A percentile compares a stretch with the other conserved stretches of the same genome.
phyloP scores from a whole-genome alignment of 1,140 invertebrate genomes.

The Drosophila micromelanica region DNA sequence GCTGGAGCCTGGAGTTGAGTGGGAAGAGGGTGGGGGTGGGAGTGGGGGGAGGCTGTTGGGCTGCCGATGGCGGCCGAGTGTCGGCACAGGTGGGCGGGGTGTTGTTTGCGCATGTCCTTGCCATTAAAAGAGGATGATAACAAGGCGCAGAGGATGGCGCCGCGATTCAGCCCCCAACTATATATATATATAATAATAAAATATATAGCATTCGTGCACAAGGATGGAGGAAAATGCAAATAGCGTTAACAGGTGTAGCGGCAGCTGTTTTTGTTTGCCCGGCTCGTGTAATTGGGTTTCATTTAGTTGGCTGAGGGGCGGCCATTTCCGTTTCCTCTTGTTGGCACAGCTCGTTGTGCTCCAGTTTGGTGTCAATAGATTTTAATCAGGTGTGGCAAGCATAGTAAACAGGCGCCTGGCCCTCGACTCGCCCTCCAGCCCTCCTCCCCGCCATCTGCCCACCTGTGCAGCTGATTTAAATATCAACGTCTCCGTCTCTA shows the following conservation, averaged over 20 bases:
- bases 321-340: slow-evolving; percentile 48
- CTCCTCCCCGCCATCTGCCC: not conserved
- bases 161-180: not conserved
- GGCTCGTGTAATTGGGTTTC: slow-evolving; percentile 69
- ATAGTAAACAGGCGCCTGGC: slow-evolving; percentile 61
- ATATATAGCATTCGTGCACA: slow-evolving; percentile 37
- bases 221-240: slow-evolving; percentile 67
- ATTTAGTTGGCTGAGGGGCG: slow-evolving; percentile 51
- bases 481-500: slow-evolving; percentile 50
- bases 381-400: slow-evolving; percentile 81
- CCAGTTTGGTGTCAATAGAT: slow-evolving; percentile 76
- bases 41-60: not conserved
- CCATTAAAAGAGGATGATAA: not conserved
- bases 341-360: slow-evolving; percentile 51
- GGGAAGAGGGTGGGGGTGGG: not conserved
- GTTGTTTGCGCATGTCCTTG: slow-evolving; percentile 79
- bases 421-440: not conserved
- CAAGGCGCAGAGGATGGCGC: not conserved
- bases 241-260: slow-evolving; percentile 69
- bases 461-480: slow-evolving; percentile 48
- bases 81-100: slow-evolving; percentile 28
- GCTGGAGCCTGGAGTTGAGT: not conserved
- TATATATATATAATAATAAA: slow-evolving; percentile 37
- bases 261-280: slow-evolving; percentile 75
- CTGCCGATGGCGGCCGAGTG: slow-evolving; percentile 18